Conservation (phyloP, 2,113 vertebrate genomes). For the Hystrix brachyura region DNA sequence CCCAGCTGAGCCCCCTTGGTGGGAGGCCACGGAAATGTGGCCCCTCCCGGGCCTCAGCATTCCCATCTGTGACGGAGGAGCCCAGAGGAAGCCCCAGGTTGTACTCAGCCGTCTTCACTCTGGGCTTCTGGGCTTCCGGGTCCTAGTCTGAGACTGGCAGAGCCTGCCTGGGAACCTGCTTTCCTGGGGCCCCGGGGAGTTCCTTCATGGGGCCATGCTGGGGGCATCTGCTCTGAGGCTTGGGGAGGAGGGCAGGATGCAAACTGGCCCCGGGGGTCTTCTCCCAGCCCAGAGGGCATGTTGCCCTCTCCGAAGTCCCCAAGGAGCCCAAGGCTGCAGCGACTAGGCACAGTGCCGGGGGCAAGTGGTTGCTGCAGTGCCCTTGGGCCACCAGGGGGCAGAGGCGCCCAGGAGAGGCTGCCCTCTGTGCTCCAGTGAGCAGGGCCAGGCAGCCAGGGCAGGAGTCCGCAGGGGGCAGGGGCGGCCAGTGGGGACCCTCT, state of each 20-base stretch:
- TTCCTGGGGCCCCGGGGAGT: neutral
- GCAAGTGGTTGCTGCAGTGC: neutral
- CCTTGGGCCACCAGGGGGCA: slow-evolving; percentile 77
- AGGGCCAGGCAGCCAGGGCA: rapidly evolving
- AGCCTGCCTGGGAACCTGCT: rapidly evolving
- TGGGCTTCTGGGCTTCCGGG: neutral
- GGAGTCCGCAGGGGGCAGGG: rapidly evolving
- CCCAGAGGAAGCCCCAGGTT: neutral
- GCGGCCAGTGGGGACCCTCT: too few species aligned
- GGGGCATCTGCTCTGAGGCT: neutral
- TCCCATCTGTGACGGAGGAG: neutral
- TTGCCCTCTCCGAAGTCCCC: too few species aligned
- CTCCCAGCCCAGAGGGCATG: neutral
- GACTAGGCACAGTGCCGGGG: neutral
- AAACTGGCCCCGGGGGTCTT: neutral
- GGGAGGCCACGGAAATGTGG: rapidly evolving
- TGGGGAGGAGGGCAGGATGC: neutral
- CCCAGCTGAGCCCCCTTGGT: neutral
- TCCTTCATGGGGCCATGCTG: rapidly evolving
- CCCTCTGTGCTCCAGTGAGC: neutral
- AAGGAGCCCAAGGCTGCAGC: rapidly evolving
- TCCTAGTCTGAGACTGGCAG: neutral
- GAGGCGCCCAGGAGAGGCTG: slow-evolving; percentile 29
- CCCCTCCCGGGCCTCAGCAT: neutral
- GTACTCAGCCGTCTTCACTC: neutral